Base-by-base conservation (phyloP, 2,888 invertebrate genomes). In the Plagodis pulveraria region DNA sequence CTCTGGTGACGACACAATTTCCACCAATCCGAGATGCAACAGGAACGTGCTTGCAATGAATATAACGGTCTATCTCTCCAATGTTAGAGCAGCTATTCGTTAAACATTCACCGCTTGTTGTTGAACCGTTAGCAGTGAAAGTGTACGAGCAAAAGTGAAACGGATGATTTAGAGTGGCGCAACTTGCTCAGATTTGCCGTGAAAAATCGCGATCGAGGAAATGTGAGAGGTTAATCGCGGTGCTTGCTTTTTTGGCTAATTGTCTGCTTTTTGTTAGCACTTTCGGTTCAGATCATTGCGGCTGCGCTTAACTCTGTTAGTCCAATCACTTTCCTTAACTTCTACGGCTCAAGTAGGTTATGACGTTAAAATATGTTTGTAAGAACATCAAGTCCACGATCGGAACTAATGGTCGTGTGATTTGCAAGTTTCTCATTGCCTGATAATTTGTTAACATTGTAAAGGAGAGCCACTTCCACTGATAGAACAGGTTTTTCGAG, bases 121-220 rank as follows among this genome's bases (percentile, higher is more conserved):
- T 41, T 41, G 76, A 81, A 85, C 89, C 87, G 89, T 89, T 88
- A 87, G 78, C 85, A 88, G 91, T 90, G 91, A 91, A 91, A 91
- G 91, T 90, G 83, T 74, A 78, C 74, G 65, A 72, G 84, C 87
- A 90, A 91, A 91, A 91, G 91, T 91, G 91, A 91, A 91, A 91
- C 89, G 85, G 80, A 80, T 79, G 83, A 82, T 80, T 81, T 81
- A 42, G 54, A 81, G 77, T 84, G 83, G 80, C 82, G 81, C 83
- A 84, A 85, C 79, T 77, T 70, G 79, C 72, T 77, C 74, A 83
- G 86, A 85, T 84, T 56, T 82, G 79, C 73, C 81, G 85, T 82
- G 81, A 86, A 86, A 86, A 87, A 84, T 79, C 75, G 77, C 81
- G 70, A 81, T 75, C 71, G 74, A 72, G 78, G 80, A 84, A 87